These are phyloP conservation scores for Chaetodon auriga DNA, from an alignment of 2,113 vertebrate genomes.

Conservation along the genomic window DNA sequence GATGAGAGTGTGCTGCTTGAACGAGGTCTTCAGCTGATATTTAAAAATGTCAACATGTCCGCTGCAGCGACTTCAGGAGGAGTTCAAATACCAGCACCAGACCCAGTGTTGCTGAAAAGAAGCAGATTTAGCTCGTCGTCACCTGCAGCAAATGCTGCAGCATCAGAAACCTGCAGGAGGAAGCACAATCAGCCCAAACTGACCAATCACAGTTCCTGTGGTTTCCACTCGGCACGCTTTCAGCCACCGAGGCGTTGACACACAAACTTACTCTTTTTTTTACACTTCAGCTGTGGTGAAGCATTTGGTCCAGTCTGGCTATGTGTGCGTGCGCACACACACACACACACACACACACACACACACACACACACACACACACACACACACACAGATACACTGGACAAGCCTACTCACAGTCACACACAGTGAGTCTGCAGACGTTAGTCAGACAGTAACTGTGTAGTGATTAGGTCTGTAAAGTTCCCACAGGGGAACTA, in stretches of 20 bases:
- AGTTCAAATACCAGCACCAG: no score
- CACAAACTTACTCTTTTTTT: not conserved
- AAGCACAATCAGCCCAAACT: not conserved
- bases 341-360: not conserved
- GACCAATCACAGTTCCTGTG: not conserved
- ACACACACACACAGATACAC: not conserved
- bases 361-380: not conserved
- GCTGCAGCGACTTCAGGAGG: no score
- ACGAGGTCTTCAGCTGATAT: no score
- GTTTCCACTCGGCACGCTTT: not conserved
- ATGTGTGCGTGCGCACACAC: not conserved
- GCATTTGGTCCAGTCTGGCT: not conserved
- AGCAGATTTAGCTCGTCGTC: not conserved
- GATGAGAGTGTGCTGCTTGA: no score
- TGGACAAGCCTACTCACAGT: not conserved
- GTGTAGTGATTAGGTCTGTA: conserved; percentile 23
- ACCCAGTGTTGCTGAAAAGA: not conserved
- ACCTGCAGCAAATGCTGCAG: not conserved
- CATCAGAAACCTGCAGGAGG: not conserved
- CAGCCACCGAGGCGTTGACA: not conserved
- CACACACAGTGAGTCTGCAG: conserved; percentile 11
- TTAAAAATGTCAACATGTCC: no score
- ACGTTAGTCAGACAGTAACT: conserved; percentile 7
- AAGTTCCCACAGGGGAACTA: conserved; percentile 30
- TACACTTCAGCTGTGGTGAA: no score